A percentile compares a stretch with the other conserved stretches of the same genome.
These are phyloP conservation scores for Cercopithecus mona DNA, from an alignment of 2,113 vertebrate genomes.

Conservation along the genomic window DNA sequence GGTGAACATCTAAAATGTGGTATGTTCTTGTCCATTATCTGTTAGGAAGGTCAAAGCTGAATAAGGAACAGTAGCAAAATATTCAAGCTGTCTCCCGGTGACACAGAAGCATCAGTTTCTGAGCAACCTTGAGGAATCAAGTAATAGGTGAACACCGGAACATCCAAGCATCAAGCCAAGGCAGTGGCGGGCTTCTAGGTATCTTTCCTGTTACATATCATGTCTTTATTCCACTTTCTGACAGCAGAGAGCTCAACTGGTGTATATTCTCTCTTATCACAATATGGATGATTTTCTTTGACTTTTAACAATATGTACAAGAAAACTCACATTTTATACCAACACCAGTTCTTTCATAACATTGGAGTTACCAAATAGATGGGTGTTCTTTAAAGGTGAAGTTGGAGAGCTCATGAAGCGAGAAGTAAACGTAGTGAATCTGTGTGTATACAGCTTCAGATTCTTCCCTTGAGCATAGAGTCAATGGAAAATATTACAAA, in stretches of 20 bases:
- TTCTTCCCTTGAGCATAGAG: background rate
- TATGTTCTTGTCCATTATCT: background rate
- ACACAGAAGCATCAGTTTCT: background rate
- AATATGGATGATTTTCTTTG: background rate
- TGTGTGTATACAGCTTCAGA: background rate
- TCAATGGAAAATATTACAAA: background rate
- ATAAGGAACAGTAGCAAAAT: background rate
- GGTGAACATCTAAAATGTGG: background rate
- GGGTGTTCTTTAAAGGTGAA: background rate
- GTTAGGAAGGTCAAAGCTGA: background rate
- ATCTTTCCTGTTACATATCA: fast-evolving
- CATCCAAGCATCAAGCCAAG: fast-evolving
- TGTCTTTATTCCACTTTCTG: background rate
- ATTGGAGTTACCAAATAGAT: background rate
- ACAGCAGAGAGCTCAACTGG: background rate
- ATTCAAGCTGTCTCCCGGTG: fast-evolving
- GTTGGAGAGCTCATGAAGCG: background rate
- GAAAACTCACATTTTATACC: background rate
- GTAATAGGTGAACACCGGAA: fast-evolving
- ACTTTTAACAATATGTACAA: background rate
- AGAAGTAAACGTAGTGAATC: background rate
- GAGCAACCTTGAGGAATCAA: background rate
- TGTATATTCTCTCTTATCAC: background rate
- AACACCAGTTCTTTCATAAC: background rate
- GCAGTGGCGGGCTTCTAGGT: fast-evolving